Percentiles rank a stretch among this genome's conserved stretches.
phyloP scores from a whole-genome alignment of 2,797 vertebrate genomes.

The Morelia viridis region DNA sequence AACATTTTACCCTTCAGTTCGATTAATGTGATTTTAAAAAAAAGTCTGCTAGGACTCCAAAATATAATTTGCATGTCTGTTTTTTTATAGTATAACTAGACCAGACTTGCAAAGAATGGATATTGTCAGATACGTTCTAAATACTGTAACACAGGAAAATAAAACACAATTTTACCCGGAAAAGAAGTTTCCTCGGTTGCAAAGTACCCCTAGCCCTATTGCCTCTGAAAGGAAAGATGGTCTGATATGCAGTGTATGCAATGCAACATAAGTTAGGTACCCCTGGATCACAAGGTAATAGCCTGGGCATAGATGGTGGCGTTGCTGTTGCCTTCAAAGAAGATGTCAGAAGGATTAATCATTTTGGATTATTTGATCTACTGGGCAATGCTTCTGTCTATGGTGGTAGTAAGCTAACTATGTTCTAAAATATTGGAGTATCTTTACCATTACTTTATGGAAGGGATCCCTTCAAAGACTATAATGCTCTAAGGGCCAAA shows the following conservation, averaged over 20 bases:
- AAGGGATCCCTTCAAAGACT: background rate
- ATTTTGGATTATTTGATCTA: background rate
- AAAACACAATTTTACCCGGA: background rate
- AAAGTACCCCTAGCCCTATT: background rate
- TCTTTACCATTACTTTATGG: background rate
- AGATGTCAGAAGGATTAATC: background rate
- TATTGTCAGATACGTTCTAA: background rate
- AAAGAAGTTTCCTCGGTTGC: background rate
- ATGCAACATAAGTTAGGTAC: background rate
- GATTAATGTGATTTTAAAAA: background rate
- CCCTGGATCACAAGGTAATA: background rate
- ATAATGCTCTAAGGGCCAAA: background rate
- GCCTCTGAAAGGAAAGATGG: background rate
- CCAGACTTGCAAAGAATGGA: background rate
- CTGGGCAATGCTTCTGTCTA: background rate
- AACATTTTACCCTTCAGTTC: background rate
- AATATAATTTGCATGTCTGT: background rate
- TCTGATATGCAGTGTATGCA: background rate
- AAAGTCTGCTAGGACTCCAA: background rate
- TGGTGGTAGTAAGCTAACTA: background rate
- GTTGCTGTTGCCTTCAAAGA: background rate
- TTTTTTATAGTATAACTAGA: background rate
- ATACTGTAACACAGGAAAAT: background rate
- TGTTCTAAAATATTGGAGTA: background rate
- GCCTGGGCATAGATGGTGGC: background rate